phyloP scores from a whole-genome alignment of 2,888 invertebrate genomes.

The Macrosoma leucophasiata region DNA sequence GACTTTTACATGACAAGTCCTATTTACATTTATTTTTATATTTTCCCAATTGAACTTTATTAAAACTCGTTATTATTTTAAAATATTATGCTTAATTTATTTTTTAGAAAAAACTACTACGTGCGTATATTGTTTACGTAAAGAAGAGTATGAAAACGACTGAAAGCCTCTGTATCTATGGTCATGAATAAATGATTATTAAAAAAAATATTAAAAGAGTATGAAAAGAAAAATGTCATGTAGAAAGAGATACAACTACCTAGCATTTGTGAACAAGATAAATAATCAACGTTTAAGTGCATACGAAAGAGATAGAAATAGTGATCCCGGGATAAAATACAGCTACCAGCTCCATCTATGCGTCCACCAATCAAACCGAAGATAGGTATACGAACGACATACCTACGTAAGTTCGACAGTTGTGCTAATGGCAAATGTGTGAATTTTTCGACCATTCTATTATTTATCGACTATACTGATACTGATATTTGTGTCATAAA shows the following conservation, averaged over 20 bases:
- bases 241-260: background rate
- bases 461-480: constrained; percentile 37
- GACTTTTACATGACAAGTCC: too few species aligned
- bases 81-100: too few species aligned
- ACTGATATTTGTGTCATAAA: constrained; percentile 24
- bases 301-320: constrained; percentile 21
- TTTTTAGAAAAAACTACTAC: too few species aligned
- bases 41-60: too few species aligned
- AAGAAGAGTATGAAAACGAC: too few species aligned
- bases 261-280: background rate
- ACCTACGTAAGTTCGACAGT: constrained; percentile 26
- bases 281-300: background rate
- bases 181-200: too few species aligned
- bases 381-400: constrained; percentile 20
- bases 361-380: constrained; percentile 27
- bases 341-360: constrained; percentile 23
- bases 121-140: too few species aligned
- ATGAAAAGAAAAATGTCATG: too few species aligned
- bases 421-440: constrained; percentile 51
- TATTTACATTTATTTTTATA: too few species aligned
- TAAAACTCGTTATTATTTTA: too few species aligned
- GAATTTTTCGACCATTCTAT: constrained; percentile 43
- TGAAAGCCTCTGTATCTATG: too few species aligned
- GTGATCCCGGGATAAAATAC: constrained; percentile 9
- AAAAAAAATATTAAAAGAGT: too few species aligned